Base-by-base conservation (phyloP, 2,113 vertebrate species). In the Ceratotherium simum region DNA sequence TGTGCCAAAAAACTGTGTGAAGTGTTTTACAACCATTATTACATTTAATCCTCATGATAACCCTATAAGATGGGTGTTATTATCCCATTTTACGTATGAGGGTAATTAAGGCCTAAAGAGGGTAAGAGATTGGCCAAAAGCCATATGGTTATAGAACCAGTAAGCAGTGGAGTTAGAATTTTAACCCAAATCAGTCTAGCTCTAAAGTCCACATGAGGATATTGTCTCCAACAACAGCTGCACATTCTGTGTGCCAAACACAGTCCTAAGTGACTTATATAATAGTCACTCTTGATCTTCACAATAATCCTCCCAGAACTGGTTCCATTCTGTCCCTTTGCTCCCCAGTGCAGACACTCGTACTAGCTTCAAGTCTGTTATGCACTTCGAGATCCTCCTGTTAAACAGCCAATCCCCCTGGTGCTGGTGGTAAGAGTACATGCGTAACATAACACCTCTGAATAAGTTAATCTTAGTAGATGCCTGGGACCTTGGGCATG, bases 11-110 rank as follows among this genome's bases (percentile, higher is more conserved):
- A 67, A 46, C 42, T 8, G n/a, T 8, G 25, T 29, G 65, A 73
- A 88, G 62, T 90, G 39, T 84, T 97, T 96, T 91, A 93, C 51
- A n/a, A 33, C 36, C 67, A 62, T 51, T 39, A n/a, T 92, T 92
- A 85, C 17, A 8, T 48, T 85, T 92, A 73, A 85, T 91, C 81
- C 72, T 90, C 65, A 56, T 1, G 29, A 67, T 88, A 62, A 58
- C 70, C 80, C 88, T 69, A 1, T 48, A 54, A 83, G 16, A 46
- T 33, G 64, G 60, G 51, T 42, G 25, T 62, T 88, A 81, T 67
- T n/a, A 36, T 75, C 46, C 65, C 46, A 51, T 70, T 79, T 90
- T 87, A 56, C 70, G 56, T 13, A 21, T 29, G 72, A 48, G 48
- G 85, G 36, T 51, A 93, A 70, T 93, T 72, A 81, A 82, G 80